Base-by-base conservation (phyloP, 2,888 invertebrate species). In the Cheilosia impressa region DNA sequence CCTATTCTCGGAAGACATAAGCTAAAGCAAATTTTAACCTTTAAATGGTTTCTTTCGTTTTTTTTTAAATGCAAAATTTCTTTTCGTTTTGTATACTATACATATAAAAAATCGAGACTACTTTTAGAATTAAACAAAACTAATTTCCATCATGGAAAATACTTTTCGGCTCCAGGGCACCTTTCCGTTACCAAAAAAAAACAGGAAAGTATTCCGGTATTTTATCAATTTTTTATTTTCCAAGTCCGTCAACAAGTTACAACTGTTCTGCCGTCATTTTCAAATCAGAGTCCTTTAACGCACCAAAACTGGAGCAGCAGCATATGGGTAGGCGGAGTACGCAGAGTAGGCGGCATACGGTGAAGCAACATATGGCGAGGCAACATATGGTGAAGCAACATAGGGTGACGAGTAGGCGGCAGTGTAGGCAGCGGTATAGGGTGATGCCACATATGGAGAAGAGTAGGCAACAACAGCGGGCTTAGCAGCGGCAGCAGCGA, bases 311-410 rank as follows among this genome's bases (percentile, higher is more conserved):
- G 83, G 27, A 62, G 71, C 77, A 50, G 76, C 71, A 55, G 80
- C 80, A 52, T 85, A 85, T 47, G 84, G 84, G 13, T 81, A 85
- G 19, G 85, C 81, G 10, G 85, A 85, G 62, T 85, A 81, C 17
- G 85, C 85, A 10, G 85, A 85, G 62, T 85, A 81, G 50, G 85
- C 85, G 9, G 76, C 85, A 57, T 85, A 85, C 45, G 84, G 84
- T 9, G 84, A 80, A 15, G 84, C 84, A 10, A 72, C 65, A 43
- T 85, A 80, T 15, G 84, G 84, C 3, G 84, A 83, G 1, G 69
- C 68, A 2, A 50, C 63, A 43, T 85, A 80, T 15, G 84, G 84
- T 6, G 84, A 83, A 2, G 69, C 68, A 2, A 50, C 63, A 58
- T 78, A 76, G 15, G 82, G 78, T 19, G 82, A 71, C n/a, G 66